These are phyloP conservation scores for Pipistrellus nathusii DNA, from an alignment of 2,797 vertebrate species.

Conservation along the genomic window DNA sequence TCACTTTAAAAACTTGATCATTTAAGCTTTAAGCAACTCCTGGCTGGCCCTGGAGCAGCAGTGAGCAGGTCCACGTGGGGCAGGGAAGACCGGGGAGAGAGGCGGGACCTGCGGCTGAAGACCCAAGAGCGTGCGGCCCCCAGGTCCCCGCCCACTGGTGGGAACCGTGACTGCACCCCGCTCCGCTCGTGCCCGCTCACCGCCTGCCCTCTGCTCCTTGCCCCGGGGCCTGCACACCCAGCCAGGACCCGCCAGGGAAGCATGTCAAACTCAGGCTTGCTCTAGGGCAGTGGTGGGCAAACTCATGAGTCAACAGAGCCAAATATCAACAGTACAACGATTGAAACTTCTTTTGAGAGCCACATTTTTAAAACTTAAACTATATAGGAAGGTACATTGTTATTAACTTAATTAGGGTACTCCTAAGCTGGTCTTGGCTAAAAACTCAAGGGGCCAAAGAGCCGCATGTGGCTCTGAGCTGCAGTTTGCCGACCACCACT, in stretches of 20 bases:
- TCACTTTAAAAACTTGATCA: neutral
- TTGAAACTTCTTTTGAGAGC: too few relatives aligned
- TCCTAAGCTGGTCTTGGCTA: too few relatives aligned
- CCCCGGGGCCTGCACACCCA: neutral
- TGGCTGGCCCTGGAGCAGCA: neutral
- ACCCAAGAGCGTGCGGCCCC: neutral
- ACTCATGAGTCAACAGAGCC: too few relatives aligned
- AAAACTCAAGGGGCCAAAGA: too few relatives aligned
- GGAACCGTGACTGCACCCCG: too few relatives aligned
- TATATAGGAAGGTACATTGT: too few relatives aligned
- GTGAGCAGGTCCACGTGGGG: accelerated
- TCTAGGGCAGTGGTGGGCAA: neutral
- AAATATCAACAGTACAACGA: too few relatives aligned
- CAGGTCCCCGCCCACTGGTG: neutral
- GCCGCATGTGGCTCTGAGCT: too few relatives aligned
- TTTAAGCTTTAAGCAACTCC: neutral
- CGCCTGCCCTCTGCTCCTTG: neutral
- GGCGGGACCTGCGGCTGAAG: neutral
- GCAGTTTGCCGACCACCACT: too few relatives aligned
- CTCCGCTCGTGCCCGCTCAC: neutral
- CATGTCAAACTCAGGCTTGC: too few relatives aligned
- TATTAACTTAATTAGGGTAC: too few relatives aligned
- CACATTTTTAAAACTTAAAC: too few relatives aligned
- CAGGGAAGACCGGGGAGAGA: neutral
- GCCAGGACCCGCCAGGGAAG: accelerated